phyloP scores from a whole-genome alignment of 23 tunicate species.

The Trididemnum miniatum region DNA sequence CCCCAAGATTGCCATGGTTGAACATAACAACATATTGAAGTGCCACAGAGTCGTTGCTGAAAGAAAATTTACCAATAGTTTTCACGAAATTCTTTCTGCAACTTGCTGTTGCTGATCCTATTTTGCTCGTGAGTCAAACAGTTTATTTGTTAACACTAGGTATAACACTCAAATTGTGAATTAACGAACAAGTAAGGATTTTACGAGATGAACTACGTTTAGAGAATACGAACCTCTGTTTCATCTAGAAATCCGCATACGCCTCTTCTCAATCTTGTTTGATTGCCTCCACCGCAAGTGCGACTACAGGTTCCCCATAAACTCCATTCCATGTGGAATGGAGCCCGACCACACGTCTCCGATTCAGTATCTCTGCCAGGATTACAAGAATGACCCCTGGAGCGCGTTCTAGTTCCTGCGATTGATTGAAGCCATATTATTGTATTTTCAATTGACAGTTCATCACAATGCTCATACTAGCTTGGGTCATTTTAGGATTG shows the following conservation, averaged over 20 bases:
- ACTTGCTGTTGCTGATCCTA: too few species aligned
- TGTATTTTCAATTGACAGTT: too few species aligned
- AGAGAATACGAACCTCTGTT: conserved; percentile 36
- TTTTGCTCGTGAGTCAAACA: too few species aligned
- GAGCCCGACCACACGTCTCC: conserved; percentile 58
- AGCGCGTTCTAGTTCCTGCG: conserved; percentile 54
- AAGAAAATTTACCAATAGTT: too few species aligned
- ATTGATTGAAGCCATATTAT: too few species aligned
- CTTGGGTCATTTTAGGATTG: too few species aligned
- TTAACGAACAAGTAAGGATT: too few species aligned
- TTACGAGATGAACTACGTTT: too few species aligned
- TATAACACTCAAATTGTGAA: too few species aligned
- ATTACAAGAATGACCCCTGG: conserved; percentile 68
- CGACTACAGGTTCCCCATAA: conserved; percentile 72
- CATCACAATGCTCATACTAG: too few species aligned
- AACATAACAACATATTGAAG: conserved; percentile 49
- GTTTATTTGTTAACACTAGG: too few species aligned
- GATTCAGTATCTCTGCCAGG: conserved; percentile 43
- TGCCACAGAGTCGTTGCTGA: conserved; percentile 48
- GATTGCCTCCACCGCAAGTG: conserved; percentile 82
- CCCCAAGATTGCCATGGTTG: conserved; percentile 62
- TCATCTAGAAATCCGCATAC: conserved; percentile 55
- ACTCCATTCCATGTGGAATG: conserved; percentile 69
- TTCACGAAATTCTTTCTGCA: too few species aligned
- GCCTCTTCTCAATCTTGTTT: conserved; percentile 63